Evolutionary conservation across 2,888 invertebrate genomes (phyloP).

Genomic region (Agrotis segetum): DNA sequence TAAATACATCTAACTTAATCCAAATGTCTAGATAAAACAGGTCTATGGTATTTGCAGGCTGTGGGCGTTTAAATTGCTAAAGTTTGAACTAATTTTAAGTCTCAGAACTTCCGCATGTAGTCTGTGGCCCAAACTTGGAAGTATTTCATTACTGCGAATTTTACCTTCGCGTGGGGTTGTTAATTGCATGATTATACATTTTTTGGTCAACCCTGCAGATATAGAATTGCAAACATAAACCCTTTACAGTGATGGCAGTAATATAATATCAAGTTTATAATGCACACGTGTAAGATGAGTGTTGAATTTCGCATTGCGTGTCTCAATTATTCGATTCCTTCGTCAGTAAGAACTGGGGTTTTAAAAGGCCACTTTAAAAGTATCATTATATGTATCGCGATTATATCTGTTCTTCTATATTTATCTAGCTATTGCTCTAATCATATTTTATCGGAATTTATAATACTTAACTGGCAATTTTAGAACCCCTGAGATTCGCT

Average conservation of each 20-base stretch:
- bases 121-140: conserved; percentile 6
- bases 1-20: not conserved
- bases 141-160: not conserved
- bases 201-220: conserved; percentile 28
- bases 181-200: not conserved
- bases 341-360: conserved; percentile 26
- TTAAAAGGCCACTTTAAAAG: too few relatives aligned
- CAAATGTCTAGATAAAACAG: conserved; percentile 36
- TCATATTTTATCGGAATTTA: too few relatives aligned
- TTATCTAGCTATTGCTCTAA: too few relatives aligned
- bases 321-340: conserved; percentile 30
- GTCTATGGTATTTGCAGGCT: conserved; percentile 28
- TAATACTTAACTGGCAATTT: too few relatives aligned
- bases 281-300: conserved; percentile 37
- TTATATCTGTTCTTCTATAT: too few relatives aligned
- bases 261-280: conserved; percentile 48
- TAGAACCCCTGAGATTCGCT: too few relatives aligned
- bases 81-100: conserved; percentile 26
- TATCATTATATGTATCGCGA: too few relatives aligned
- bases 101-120: conserved; percentile 7
- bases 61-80: conserved; percentile 37
- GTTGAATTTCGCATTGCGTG: conserved; percentile 53
- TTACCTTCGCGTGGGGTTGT: conserved; percentile 17
- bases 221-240: conserved; percentile 14
- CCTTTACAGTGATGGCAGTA: conserved; percentile 24